These are phyloP conservation scores for Catocala nupta DNA, from an alignment of 2,888 invertebrate genomes.

Conservation along the genomic window DNA sequence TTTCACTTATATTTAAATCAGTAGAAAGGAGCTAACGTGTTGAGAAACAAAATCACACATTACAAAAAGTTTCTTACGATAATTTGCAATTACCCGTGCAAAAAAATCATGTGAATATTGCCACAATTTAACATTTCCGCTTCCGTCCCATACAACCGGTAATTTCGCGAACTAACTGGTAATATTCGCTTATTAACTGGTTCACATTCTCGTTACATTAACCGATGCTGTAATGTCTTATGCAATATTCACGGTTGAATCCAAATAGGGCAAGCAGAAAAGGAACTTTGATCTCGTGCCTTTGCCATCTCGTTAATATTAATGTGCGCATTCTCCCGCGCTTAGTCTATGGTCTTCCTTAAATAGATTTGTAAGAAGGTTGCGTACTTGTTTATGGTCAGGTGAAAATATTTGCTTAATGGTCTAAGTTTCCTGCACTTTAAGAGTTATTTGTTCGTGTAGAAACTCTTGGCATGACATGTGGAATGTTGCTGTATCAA, in stretches of 20 bases:
- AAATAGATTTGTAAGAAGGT: slow-evolving; percentile 29
- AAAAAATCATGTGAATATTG: slow-evolving; percentile 33
- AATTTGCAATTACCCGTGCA: slow-evolving; percentile 32
- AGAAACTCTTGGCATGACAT: slow-evolving; percentile 8
- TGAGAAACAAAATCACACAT: not conserved
- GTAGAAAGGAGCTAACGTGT: not conserved
- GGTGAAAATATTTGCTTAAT: slow-evolving; percentile 32
- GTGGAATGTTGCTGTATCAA: slow-evolving; percentile 15
- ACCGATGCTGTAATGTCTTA: slow-evolving; percentile 40
- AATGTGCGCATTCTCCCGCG: slow-evolving; percentile 21
- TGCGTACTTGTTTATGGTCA: slow-evolving; percentile 29
- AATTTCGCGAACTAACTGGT: slow-evolving; percentile 37
- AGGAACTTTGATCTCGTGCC: slow-evolving; percentile 44
- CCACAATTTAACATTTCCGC: slow-evolving; percentile 44
- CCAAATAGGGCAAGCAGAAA: slow-evolving; percentile 26
- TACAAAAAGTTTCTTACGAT: slow-evolving; percentile 11
- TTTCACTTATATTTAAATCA: not conserved
- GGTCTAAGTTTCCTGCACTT: slow-evolving; percentile 31
- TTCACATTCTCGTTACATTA: slow-evolving; percentile 41
- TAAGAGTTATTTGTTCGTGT: slow-evolving; percentile 28
- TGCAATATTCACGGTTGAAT: slow-evolving; percentile 33
- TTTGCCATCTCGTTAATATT: slow-evolving; percentile 39
- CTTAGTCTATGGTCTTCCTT: slow-evolving; percentile 35
- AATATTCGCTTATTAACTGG: slow-evolving; percentile 38
- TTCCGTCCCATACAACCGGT: slow-evolving; percentile 43